Evolutionary conservation across 1,140 invertebrate species (phyloP).

Genomic region (Hylaeus volcanicus): DNA sequence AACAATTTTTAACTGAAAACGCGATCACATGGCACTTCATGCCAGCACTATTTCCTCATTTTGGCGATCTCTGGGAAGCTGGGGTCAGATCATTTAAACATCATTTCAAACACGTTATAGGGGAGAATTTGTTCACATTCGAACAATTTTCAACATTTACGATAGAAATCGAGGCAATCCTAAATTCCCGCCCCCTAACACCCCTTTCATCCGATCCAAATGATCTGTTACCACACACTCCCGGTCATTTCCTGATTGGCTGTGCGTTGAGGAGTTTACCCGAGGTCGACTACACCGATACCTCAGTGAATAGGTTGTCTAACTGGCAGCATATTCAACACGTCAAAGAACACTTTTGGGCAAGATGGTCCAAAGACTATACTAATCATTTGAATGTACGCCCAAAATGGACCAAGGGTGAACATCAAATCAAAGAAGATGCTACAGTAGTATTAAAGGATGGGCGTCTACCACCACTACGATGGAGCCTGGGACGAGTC

Average conservation of each 20-base stretch:
- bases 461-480: neutral
- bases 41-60: constrained; percentile 55
- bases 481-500: neutral
- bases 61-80: constrained; percentile 68
- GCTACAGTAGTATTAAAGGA: neutral
- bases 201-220: constrained; percentile 49
- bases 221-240: neutral
- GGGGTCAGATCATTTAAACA: constrained; percentile 50
- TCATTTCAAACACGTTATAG: neutral
- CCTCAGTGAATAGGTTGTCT: neutral
- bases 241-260: constrained; percentile 10
- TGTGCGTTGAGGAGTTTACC: neutral
- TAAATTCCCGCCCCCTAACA: constrained; percentile 57
- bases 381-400: neutral
- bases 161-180: constrained; percentile 47
- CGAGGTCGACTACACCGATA: neutral
- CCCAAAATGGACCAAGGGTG: neutral
- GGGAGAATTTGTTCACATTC: constrained; percentile 33
- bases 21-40: constrained; percentile 66
- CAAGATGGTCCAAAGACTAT: neutral
- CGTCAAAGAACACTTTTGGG: neutral
- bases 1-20: neutral
- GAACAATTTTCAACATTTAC: constrained; percentile 54
- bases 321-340: neutral
- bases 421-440: neutral